Conservation (phyloP, 2,888 invertebrate species). For the Andrena camellia region DNA sequence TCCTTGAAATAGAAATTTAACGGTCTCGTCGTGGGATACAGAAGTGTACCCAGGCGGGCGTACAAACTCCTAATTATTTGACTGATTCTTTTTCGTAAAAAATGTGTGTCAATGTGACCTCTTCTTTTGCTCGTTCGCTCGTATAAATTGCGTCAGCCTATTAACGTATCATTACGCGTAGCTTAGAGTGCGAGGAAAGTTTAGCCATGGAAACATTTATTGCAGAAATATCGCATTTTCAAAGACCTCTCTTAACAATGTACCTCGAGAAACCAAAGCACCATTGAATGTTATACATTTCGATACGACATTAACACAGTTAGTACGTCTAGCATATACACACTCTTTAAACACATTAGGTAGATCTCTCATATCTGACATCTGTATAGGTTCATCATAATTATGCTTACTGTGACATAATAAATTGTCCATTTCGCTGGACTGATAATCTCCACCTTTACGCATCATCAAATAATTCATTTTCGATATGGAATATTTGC, state of each 20-base stretch:
- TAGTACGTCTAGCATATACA: conserved; percentile 64
- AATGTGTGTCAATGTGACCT: background rate
- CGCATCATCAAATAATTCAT: background rate
- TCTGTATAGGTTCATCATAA: conserved; percentile 62
- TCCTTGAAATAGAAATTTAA: background rate
- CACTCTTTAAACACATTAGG: conserved; percentile 77
- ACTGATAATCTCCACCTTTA: conserved; percentile 11
- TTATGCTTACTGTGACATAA: conserved; percentile 33
- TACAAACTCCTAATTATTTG: background rate
- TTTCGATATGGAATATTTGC: background rate
- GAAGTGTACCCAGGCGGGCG: background rate
- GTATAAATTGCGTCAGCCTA: conserved; percentile 25
- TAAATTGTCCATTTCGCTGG: conserved; percentile 52
- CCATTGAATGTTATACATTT: conserved; percentile 52
- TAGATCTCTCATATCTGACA: conserved; percentile 76
- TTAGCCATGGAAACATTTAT: background rate
- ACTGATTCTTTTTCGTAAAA: conserved; percentile 9
- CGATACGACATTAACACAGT: conserved; percentile 50
- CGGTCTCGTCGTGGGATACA: background rate
- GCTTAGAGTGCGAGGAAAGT: background rate
- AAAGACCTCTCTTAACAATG: conserved; percentile 14
- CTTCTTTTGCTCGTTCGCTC: background rate
- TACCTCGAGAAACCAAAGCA: conserved; percentile 57
- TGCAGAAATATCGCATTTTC: conserved; percentile 23
- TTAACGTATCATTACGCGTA: background rate